Conservation (phyloP, 2,797 vertebrate species). For the Varecia variegata region DNA sequence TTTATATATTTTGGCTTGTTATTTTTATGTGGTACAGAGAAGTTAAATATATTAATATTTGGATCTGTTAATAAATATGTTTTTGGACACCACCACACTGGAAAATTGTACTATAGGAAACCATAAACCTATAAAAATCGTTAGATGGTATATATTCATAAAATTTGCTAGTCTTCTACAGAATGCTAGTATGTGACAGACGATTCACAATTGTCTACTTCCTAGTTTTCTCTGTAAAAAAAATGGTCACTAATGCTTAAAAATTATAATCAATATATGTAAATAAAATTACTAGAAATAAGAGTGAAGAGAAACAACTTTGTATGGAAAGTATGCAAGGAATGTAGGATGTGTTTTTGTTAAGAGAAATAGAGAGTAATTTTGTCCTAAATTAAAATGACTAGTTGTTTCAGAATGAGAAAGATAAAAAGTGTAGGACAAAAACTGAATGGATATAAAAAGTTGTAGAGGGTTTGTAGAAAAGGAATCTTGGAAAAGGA, state of each 20-base stretch:
- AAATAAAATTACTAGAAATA: slow-evolving; percentile 39
- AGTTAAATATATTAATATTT: not conserved
- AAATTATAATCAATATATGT: not conserved
- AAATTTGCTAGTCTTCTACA: not conserved
- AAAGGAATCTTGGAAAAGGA: slow-evolving; percentile 15
- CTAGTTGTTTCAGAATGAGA: not conserved
- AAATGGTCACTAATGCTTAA: not conserved
- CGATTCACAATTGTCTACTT: not conserved
- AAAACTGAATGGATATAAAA: not conserved
- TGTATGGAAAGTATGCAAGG: not conserved
- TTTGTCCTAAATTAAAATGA: slow-evolving; percentile 2
- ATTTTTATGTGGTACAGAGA: not conserved
- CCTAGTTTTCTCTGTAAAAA: not conserved
- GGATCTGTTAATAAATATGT: not conserved
- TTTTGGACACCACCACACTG: not conserved
- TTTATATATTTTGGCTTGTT: not conserved
- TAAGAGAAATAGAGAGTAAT: not conserved
- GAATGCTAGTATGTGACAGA: not conserved
- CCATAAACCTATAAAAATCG: not conserved
- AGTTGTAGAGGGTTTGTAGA: not conserved
- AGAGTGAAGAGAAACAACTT: slow-evolving; percentile 21
- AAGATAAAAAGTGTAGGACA: not conserved
- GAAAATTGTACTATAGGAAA: not conserved
- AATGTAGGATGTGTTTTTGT: not conserved
- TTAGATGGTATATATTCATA: not conserved